These are phyloP conservation scores for Crossocerus cetratus DNA, from an alignment of 2,888 invertebrate genomes.

Conservation along the genomic window DNA sequence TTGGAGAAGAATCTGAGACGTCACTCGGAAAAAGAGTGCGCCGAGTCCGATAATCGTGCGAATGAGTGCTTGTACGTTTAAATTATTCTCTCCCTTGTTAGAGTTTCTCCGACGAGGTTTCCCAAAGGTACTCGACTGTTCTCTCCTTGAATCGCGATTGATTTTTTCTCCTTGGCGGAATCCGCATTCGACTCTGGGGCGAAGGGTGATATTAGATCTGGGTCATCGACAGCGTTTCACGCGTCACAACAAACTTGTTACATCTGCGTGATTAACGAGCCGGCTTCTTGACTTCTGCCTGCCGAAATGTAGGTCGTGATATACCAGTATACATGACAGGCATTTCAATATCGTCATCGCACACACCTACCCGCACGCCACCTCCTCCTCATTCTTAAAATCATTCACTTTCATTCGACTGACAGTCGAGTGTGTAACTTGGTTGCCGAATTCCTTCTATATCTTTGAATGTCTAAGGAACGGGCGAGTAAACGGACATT, in stretches of 20 bases:
- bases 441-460: too few species aligned
- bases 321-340: conserved; percentile 1
- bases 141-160: neutral
- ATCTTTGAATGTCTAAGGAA: too few species aligned
- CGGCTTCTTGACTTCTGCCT: neutral
- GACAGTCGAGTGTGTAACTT: too few species aligned
- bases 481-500: too few species aligned
- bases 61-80: neutral
- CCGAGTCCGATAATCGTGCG: conserved; percentile 37
- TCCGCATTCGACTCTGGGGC: conserved; percentile 9
- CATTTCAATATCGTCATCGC: conserved; percentile 16
- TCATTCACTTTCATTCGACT: neutral
- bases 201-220: conserved; percentile 41
- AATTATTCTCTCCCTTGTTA: neutral
- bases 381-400: conserved; percentile 1
- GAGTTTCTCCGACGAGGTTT: neutral
- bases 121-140: neutral
- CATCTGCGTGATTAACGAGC: conserved; percentile 39
- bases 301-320: conserved; percentile 45
- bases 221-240: conserved; percentile 44
- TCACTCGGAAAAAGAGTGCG: conserved; percentile 35
- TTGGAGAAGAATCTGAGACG: conserved; percentile 50
- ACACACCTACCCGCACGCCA: too few species aligned
- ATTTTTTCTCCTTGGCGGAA: neutral
- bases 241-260: conserved; percentile 47